These are phyloP conservation scores for Athrips mouffetella DNA, from an alignment of 2,888 invertebrate species.

Conservation along the genomic window DNA sequence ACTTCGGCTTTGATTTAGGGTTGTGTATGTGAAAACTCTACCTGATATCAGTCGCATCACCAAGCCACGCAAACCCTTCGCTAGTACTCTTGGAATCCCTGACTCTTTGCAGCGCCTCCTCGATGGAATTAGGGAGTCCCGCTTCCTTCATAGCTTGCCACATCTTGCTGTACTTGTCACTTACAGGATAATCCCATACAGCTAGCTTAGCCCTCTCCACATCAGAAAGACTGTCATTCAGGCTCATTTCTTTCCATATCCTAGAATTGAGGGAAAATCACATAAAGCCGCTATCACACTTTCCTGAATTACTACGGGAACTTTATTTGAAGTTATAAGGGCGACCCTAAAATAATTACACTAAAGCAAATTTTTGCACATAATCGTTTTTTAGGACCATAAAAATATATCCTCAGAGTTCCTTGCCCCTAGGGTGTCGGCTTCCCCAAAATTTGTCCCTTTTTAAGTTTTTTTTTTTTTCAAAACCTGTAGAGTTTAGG, in stretches of 20 bases:
- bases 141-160: conserved; percentile 97
- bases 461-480: too few relatives aligned
- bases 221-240: conserved; percentile 94
- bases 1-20: too few relatives aligned
- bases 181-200: conserved; percentile 99
- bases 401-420: too few relatives aligned
- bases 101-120: conserved; percentile 86
- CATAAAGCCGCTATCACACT: not conserved
- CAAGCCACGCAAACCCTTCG: conserved; percentile 94
- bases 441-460: too few relatives aligned
- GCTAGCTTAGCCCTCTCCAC: conserved; percentile 95
- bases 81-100: conserved; percentile 82
- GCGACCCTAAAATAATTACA: too few relatives aligned
- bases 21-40: too few relatives aligned
- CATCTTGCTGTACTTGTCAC: conserved; percentile 99
- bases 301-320: not conserved
- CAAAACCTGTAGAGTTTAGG: too few relatives aligned
- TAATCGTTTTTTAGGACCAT: too few relatives aligned
- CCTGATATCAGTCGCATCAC: conserved; percentile 94
- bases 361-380: too few relatives aligned
- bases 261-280: conserved; percentile 60
- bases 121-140: conserved; percentile 86
- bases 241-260: conserved; percentile 98
- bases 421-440: too few relatives aligned
- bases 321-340: too few relatives aligned